phyloP scores from a whole-genome alignment of 1,140 invertebrate species.

The Ruditapes philippinarum region DNA sequence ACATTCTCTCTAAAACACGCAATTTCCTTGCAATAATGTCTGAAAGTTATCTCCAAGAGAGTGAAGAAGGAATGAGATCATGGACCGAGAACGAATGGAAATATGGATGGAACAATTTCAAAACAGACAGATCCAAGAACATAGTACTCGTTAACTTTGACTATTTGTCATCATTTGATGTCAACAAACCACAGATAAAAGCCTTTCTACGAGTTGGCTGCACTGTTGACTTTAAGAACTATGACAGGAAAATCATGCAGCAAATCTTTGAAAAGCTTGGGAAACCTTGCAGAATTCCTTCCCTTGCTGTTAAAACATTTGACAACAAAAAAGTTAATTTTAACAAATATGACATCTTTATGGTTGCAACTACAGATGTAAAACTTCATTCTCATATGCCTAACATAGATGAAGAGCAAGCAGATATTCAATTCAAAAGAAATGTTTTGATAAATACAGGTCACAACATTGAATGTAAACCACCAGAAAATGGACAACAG shows the following conservation, averaged over 20 bases:
- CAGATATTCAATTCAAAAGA: too few species aligned
- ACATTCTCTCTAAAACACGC: neutral
- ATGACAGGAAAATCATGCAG: neutral
- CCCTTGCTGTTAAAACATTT: neutral
- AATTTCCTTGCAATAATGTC: slow-evolving; percentile 33
- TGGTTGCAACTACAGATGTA: too few species aligned
- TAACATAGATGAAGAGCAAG: too few species aligned
- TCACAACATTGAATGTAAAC: too few species aligned
- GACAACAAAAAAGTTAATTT: neutral
- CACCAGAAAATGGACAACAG: too few species aligned
- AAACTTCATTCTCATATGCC: too few species aligned
- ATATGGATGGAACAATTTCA: slow-evolving; percentile 33
- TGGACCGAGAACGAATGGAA: slow-evolving; percentile 60
- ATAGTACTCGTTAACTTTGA: slow-evolving; percentile 50
- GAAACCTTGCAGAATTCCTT: neutral
- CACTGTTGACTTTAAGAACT: slow-evolving; percentile 30
- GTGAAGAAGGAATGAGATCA: neutral
- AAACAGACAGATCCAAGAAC: neutral
- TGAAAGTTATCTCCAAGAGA: slow-evolving; percentile 17
- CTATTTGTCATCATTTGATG: slow-evolving; percentile 23
- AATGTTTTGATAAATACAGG: too few species aligned
- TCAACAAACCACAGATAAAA: slow-evolving; percentile 20
- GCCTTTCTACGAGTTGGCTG: slow-evolving; percentile 38
- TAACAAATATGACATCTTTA: too few species aligned
- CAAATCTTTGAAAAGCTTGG: slow-evolving; percentile 30